A percentile compares a stretch with the other conserved stretches of the same genome.
phyloP scores from a whole-genome alignment of 2,797 vertebrate genomes.

The Rachycentron canadum region DNA sequence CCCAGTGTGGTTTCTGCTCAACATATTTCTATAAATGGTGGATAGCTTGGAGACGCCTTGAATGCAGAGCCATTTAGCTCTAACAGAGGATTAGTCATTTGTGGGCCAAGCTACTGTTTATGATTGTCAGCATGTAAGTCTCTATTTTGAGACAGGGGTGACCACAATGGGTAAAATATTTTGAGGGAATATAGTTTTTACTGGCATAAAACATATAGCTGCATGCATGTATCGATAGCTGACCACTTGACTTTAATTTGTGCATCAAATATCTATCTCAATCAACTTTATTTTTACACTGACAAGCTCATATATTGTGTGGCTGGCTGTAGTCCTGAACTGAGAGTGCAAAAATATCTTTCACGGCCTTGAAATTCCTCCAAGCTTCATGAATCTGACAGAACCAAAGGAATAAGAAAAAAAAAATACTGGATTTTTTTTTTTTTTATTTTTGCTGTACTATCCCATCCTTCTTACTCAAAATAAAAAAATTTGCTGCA shows the following conservation, averaged over 20 bases:
- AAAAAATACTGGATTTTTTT: not conserved
- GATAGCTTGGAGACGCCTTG: conserved; percentile 65
- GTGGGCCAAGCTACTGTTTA: conserved; percentile 67
- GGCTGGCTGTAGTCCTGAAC: conserved; percentile 32
- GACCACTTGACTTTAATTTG: conserved; percentile 51
- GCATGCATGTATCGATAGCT: conserved; percentile 40
- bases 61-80: conserved; percentile 65
- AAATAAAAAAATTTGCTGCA: conserved; percentile 30
- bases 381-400: conserved; percentile 44
- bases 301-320: conserved; percentile 43
- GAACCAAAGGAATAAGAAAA: conserved; percentile 19
- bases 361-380: conserved; percentile 43
- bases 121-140: conserved; percentile 73
- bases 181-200: conserved; percentile 54
- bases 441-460: not conserved
- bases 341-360: conserved; percentile 29
- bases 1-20: conserved; percentile 68
- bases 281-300: conserved; percentile 51
- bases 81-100: conserved; percentile 68
- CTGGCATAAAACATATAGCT: conserved; percentile 36
- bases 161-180: conserved; percentile 60
- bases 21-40: conserved; percentile 74
- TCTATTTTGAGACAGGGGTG: conserved; percentile 68
- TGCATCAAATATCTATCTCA: conserved; percentile 58
- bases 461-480: not conserved